Conservation (phyloP, 2,888 invertebrate species). For the Teinopalpus imperialis region DNA sequence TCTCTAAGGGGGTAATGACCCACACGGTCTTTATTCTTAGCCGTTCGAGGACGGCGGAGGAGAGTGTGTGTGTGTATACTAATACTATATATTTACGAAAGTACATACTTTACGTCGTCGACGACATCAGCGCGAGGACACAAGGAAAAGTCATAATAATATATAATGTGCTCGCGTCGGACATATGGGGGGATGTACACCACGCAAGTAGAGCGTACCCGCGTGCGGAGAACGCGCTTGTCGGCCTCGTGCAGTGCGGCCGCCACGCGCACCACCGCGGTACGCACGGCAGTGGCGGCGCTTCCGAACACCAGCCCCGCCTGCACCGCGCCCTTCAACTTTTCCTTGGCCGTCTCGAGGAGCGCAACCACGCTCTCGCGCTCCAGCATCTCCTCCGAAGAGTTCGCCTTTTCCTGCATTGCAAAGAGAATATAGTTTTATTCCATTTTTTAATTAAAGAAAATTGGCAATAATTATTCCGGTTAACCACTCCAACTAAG, state of each 20-base stretch:
- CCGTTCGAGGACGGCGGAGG: too few relatives aligned
- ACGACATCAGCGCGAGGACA: too few relatives aligned
- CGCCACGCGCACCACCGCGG: constrained; percentile 89
- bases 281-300: constrained; percentile 87
- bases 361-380: constrained; percentile 88
- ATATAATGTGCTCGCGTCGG: too few relatives aligned
- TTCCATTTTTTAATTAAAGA: not conserved
- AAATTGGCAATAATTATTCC: not conserved
- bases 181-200: too few relatives aligned
- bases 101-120: too few relatives aligned
- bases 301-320: constrained; percentile 83
- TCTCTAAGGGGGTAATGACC: too few relatives aligned
- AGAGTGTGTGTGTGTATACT: too few relatives aligned
- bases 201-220: constrained; percentile 24
- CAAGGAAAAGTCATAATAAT: too few relatives aligned
- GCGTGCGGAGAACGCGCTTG: constrained; percentile 49
- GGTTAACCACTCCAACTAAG: too few relatives aligned
- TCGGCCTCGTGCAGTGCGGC: constrained; percentile 86
- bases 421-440: not conserved
- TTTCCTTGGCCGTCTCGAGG: constrained; percentile 93
- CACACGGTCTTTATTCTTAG: too few relatives aligned
- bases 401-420: constrained; percentile 83
- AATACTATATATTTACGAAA: too few relatives aligned
- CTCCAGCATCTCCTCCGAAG: constrained; percentile 87
- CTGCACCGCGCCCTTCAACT: constrained; percentile 89